Evolutionary conservation across 2,797 vertebrate genomes (phyloP), one percentile per base, ranked within the genome.

Genomic region (Anguilla anguilla): DNA sequence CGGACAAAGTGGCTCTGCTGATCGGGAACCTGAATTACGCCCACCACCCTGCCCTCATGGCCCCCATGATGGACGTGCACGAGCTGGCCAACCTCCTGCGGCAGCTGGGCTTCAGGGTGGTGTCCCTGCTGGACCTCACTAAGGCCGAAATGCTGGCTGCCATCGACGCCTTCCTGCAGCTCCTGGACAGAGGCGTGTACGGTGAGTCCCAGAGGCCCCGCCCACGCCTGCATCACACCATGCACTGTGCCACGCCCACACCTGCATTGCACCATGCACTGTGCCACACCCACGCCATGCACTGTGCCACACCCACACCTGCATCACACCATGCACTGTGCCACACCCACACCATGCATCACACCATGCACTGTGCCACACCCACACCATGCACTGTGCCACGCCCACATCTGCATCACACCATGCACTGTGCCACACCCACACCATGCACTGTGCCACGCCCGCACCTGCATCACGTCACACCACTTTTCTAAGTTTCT

Each of bases 21-120:
- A 97, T 98, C 88, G 97, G 97, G 86, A 98, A 98, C 93, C 93
- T 98, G 89, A 94, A 94, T 90, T 98, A 98, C 93, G 91, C 91
- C 83, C 91, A 96, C 90, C 97, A 97, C 88, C 96, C 96, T 1
- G 92, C 92, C 89, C 93, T 98, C 82, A 90, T 97, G 95, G 97
- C 97, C n/a, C 97, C 97, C 0, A 72, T 96, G 81, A 96, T 94
- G 89, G 97, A 98, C 46, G 97, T 98, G 19, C 97, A 96, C 64
- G 96, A 98, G 91, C 94, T 98, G 86, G 93, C 95, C 15, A 95
- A 87, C 89, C 95, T 96, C 35, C 94, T 98, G 79, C 96, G 95
- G 87, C 96, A 96, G 86, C 94, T 98, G 7, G 94, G 90, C 87
- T 98, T 98, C 92, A 95, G 97, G 88, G 97, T 98, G 11, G 96